Conservation (phyloP, 2,113 vertebrate genomes). For the Takifugu flavidus region DNA sequence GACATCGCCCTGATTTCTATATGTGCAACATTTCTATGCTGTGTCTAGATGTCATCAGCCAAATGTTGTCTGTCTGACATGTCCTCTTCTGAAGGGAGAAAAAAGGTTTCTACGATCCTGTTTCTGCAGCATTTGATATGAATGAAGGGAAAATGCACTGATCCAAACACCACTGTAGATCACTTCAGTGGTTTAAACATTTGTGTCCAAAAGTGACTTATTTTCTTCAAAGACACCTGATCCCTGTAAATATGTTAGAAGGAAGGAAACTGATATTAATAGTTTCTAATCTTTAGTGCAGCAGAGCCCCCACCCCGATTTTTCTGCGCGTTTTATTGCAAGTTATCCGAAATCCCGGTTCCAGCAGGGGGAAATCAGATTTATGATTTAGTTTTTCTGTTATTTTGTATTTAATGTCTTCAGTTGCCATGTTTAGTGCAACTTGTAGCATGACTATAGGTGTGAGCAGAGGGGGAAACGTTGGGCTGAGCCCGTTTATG, state of each 20-base stretch:
- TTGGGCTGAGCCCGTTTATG: conserved; percentile 6
- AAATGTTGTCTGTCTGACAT: conserved; percentile 14
- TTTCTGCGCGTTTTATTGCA: not conserved
- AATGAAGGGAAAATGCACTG: too few relatives aligned
- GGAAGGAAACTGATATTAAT: conserved; percentile 8
- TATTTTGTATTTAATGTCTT: conserved; percentile 34
- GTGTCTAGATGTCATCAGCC: conserved; percentile 23
- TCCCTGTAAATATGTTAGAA: conserved; percentile 39
- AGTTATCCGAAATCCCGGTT: too few relatives aligned
- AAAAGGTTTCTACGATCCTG: conserved; percentile 1
- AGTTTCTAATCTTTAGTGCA: conserved; percentile 8
- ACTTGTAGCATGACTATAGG: conserved; percentile 58
- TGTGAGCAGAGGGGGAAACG: conserved; percentile 35
- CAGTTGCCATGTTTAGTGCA: conserved; percentile 40
- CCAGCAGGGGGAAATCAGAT: not conserved
- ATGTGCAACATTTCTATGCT: conserved; percentile 17
- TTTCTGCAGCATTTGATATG: conserved; percentile 16
- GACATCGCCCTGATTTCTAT: conserved; percentile 32
- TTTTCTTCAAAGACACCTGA: not conserved
- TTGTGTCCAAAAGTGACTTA: not conserved
- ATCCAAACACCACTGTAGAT: too few relatives aligned
- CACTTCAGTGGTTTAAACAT: not conserved
- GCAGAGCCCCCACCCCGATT: not conserved
- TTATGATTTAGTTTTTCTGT: conserved; percentile 22
- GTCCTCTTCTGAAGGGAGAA: not conserved